Evolutionary conservation across 2,888 invertebrate genomes (phyloP).

Genomic region (Nephrotoma appendiculata): DNA sequence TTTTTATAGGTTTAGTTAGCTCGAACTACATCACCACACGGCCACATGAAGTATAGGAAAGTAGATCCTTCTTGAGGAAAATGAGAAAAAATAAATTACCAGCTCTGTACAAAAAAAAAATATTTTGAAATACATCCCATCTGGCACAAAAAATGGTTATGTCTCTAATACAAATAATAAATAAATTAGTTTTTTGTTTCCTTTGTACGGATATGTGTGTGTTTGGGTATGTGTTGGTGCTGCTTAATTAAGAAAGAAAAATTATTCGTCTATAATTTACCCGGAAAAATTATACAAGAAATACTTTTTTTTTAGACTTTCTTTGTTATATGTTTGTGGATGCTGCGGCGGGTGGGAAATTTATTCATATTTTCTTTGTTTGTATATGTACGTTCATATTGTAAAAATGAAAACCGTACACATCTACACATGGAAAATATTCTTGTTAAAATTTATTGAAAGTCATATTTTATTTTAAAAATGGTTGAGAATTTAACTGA

Average conservation of each 20-base stretch:
- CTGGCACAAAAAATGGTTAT: neutral
- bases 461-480: neutral
- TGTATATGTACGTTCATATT: neutral
- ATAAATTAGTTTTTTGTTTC: neutral
- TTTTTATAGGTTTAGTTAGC: no score
- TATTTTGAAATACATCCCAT: neutral
- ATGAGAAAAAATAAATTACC: neutral
- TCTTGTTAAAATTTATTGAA: neutral
- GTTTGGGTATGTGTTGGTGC: neutral
- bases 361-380: neutral
- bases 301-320: neutral
- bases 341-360: neutral
- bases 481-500: neutral
- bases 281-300: neutral
- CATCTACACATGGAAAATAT: neutral
- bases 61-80: neutral
- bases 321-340: neutral
- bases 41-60: neutral
- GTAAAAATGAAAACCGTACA: neutral
- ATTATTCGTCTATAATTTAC: neutral
- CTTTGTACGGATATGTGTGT: neutral
- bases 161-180: neutral
- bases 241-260: neutral
- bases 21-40: neutral
- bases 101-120: neutral